A percentile compares a stretch with the other conserved stretches of the same genome.
These are phyloP conservation scores for Blennius ocellaris DNA, from an alignment of 2,113 vertebrate species.

Conservation along the genomic window DNA sequence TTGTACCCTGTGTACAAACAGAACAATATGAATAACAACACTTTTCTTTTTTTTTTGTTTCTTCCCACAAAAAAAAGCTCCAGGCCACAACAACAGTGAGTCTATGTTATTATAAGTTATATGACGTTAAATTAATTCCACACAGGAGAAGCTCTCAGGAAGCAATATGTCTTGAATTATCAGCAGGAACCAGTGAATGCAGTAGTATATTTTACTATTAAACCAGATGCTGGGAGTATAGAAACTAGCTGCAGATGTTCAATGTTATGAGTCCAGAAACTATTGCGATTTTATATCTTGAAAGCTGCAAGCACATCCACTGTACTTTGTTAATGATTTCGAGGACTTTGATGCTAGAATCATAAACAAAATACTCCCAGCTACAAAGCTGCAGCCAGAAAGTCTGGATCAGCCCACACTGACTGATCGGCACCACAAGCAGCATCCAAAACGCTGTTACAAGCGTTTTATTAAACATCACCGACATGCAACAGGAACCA, in stretches of 20 bases:
- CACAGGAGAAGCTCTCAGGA: conserved; percentile 1
- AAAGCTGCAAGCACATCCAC: no score
- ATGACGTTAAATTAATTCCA: conserved; percentile 2
- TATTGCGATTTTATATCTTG: no score
- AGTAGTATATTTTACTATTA: neutral
- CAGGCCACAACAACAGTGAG: conserved; percentile 29
- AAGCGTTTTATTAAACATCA: conserved; percentile 25
- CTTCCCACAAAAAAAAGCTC: neutral
- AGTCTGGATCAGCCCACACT: neutral
- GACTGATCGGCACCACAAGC: conserved; percentile 6
- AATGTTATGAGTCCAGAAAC: no score
- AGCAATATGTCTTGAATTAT: conserved; percentile 13
- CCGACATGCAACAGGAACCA: conserved; percentile 38
- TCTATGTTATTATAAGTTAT: neutral
- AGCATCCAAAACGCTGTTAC: conserved; percentile 17
- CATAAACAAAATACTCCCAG: conserved; percentile 19
- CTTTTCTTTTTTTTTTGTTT: neutral
- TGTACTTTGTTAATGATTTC: no score
- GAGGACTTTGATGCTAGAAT: no score
- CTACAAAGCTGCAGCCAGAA: conserved; percentile 15
- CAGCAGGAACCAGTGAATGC: neutral
- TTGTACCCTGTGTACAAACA: conserved; percentile 76
- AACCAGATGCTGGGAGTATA: conserved; percentile 36
- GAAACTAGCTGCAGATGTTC: neutral
- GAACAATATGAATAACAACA: neutral